Conservation (phyloP, 1,140 invertebrate species). For the Pemphigus obesinymphae region DNA sequence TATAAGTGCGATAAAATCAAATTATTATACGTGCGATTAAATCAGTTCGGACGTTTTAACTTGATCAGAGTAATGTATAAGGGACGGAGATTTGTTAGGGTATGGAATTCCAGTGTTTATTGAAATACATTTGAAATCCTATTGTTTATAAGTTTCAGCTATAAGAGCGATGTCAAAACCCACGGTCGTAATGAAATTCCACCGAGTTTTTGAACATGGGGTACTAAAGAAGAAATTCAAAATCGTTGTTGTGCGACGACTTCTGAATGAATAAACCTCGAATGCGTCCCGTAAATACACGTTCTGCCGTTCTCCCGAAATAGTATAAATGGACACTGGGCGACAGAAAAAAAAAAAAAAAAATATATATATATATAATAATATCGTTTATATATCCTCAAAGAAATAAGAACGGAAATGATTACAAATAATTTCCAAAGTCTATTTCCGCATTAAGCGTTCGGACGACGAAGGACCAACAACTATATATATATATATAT, state of each 20-base stretch:
- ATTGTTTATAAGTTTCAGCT: background rate
- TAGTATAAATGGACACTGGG: background rate
- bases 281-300: background rate
- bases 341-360: too few species aligned
- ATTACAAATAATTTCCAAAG: too few species aligned
- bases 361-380: too few species aligned
- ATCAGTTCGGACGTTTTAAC: too few species aligned
- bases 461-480: background rate
- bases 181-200: background rate
- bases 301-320: background rate
- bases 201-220: background rate
- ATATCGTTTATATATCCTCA: background rate
- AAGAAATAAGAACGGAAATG: background rate
- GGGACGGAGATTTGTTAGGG: background rate
- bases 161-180: background rate
- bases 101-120: background rate
- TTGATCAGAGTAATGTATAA: background rate
- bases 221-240: background rate
- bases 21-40: too few species aligned
- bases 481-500: too few species aligned
- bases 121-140: too few species aligned
- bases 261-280: constrained; percentile 10
- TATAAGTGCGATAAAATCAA: too few species aligned
- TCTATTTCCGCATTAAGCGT: too few species aligned
- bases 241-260: background rate